Evolutionary conservation across 2,888 invertebrate species (phyloP), one percentile per base, ranked within the genome.

Genomic region (Drosophila sordidapex): DNA sequence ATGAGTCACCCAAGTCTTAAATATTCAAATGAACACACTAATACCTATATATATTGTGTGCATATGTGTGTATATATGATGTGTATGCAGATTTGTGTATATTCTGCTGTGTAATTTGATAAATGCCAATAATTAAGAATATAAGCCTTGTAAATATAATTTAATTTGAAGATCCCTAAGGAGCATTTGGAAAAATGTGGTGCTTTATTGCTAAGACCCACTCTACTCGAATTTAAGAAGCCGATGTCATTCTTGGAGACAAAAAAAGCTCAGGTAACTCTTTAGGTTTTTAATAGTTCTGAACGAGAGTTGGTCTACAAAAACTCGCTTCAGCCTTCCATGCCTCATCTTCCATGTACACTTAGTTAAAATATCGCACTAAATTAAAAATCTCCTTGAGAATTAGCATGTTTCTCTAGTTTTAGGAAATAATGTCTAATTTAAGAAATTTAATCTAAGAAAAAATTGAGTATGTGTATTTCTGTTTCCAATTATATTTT

Each of bases 351-450:
- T 15, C 0, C 15, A 15, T 35, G 0, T 35, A 15, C 35, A 43
- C n/a, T 43, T 11, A 43, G 6, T 15, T 6, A 11, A 11, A 43
- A 43, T 21, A n/a, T 43, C 0, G 2, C 13, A 13, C 1, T 43
- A 3, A 43, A 21, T 6, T 13, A 2, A 43, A 43, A 13, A 7
- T 21, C 13, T 13, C 6, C 2, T 1, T 43, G 43, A 43, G n/a
- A 6, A 43, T n/a, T 6, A 6, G 0, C 11, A 21, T 11, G 1
- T 21, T 1, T 21, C 6, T 21, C 1, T 6, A 21, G 4, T n/a
- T 40, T 40, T 4, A 8, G 4, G n/a, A n/a, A n/a, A n/a, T n/a
- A 40, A n/a, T 10, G 4, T 8, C 40, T n/a, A n/a, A 40, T n/a
- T 40, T 40, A n/a, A 4, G 21, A 21, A 21, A 21, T 21, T 21